Evolutionary conservation across 30 jellyfish, hydroid and myxozoan species (phyloP), one percentile per base, ranked within the genome.

Genomic region (Hydractinia symbiolongicarpus): DNA sequence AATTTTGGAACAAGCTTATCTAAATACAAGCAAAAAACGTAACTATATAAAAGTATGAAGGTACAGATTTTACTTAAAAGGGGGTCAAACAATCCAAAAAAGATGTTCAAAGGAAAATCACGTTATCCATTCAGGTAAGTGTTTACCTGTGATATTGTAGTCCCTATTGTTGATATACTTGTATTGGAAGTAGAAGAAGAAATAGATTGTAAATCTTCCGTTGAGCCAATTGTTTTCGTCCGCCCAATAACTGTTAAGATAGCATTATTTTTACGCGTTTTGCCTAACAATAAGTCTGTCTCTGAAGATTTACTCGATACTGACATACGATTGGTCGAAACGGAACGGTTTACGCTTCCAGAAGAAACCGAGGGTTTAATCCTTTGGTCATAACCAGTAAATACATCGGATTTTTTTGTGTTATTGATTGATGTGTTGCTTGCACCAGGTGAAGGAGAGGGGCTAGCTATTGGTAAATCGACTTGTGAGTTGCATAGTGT

Each of bases 131-230:
- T 53, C n/a, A 11, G 30, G 13, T 50, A 50, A 50, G 15, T 7
- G 52, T n/a, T 66, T 19, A 83, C 91, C 88, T 76, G 88, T 6
- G 88, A 58, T 50, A 83, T 9, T 10, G 88, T 44, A 44, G 89
- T 17, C 17, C 54, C 50, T 13, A 83, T 21, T 5, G 88, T 73
- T 9, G 89, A 69, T n/a, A 76, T 73, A 83, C 84, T 61, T 8
- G 76, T 51, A 49, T 21, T 56, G 40, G 91, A 76, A 13, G 82
- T 72, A 56, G 95, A 82, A 5, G 97, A 82, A n/a, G 96, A 83
- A 60, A 84, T 76, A 19, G 97, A 86, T 19, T 96, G 68, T 50
- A 90, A 67, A 74, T 90, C 97, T 79, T 90, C 97, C 14, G 60
- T 71, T 44, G 97, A 90, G 15, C 95, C 96, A 79, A 66, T 82